Evolutionary conservation across 2,888 invertebrate genomes (phyloP).

Genomic region (Furcula furcula): DNA sequence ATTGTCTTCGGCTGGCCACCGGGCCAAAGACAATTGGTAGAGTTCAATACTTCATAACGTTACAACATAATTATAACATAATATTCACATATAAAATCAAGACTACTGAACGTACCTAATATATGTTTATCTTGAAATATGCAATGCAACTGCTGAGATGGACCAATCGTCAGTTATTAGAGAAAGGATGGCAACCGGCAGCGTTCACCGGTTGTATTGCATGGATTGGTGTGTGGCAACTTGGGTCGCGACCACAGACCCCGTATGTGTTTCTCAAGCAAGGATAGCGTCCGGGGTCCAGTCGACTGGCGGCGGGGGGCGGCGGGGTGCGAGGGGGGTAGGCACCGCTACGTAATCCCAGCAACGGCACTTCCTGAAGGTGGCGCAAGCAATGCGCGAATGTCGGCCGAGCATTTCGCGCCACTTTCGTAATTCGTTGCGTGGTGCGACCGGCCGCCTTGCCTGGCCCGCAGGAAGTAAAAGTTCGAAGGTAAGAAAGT

Average conservation of each 20-base stretch:
- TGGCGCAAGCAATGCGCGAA: constrained; percentile 77
- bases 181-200: constrained; percentile 35
- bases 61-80: too few species aligned
- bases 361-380: constrained; percentile 79
- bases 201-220: constrained; percentile 23
- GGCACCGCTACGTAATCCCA: constrained; percentile 72
- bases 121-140: too few species aligned
- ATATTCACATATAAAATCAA: too few species aligned
- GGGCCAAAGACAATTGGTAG: too few species aligned
- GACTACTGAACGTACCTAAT: too few species aligned
- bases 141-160: constrained; percentile 12
- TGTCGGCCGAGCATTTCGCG: constrained; percentile 81
- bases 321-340: constrained; percentile 33
- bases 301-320: constrained; percentile 11
- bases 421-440: constrained; percentile 81
- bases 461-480: constrained; percentile 81
- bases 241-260: constrained; percentile 45
- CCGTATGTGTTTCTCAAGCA: constrained; percentile 49
- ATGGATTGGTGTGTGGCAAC: constrained; percentile 37
- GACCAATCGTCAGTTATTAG: constrained; percentile 18
- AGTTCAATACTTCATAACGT: too few species aligned
- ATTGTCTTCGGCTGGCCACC: too few species aligned
- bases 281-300: constrained; percentile 52
- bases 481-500: constrained; percentile 82
- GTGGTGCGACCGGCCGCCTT: constrained; percentile 75